These are phyloP conservation scores for Phacellophora camtschatica DNA, from an alignment of 30 jellyfish, hydroid and myxozoan species.

Conservation along the genomic window DNA sequence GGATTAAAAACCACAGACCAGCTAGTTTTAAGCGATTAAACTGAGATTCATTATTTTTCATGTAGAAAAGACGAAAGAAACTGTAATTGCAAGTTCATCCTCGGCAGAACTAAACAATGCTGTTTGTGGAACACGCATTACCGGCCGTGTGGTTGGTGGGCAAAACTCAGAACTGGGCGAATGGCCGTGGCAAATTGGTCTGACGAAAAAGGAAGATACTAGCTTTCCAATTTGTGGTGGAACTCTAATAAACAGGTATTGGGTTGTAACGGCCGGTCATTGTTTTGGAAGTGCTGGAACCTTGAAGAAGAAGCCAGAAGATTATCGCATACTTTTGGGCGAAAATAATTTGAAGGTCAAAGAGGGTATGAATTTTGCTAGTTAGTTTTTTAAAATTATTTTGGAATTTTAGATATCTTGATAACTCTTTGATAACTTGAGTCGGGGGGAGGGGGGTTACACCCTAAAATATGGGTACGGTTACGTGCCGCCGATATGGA, in stretches of 20 bases:
- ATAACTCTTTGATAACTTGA: no score
- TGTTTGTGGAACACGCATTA: conserved; percentile 1
- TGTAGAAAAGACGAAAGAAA: neutral
- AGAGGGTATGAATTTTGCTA: neutral
- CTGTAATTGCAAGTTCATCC: neutral
- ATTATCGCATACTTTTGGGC: neutral
- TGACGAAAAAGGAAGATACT: neutral
- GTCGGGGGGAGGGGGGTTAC: no score
- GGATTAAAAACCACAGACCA: no score
- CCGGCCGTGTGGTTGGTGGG: conserved; percentile 31
- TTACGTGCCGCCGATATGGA: no score
- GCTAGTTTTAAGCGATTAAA: no score
- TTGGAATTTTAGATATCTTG: no score
- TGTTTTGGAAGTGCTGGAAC: conserved; percentile 23
- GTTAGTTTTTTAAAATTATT: no score
- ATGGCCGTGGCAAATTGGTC: conserved; percentile 49
- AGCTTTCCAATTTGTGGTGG: conserved; percentile 4
- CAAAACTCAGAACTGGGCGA: conserved; percentile 9
- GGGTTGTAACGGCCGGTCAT: conserved; percentile 36
- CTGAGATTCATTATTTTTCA: no score
- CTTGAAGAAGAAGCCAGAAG: neutral
- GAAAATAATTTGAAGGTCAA: neutral
- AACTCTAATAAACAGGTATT: conserved; percentile 5
- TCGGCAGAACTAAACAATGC: neutral
- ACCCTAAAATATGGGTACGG: no score